A percentile compares a stretch with the other conserved stretches of the same genome.
phyloP scores from a whole-genome alignment of 1,140 invertebrate genomes.

The Eurosta solidaginis region DNA sequence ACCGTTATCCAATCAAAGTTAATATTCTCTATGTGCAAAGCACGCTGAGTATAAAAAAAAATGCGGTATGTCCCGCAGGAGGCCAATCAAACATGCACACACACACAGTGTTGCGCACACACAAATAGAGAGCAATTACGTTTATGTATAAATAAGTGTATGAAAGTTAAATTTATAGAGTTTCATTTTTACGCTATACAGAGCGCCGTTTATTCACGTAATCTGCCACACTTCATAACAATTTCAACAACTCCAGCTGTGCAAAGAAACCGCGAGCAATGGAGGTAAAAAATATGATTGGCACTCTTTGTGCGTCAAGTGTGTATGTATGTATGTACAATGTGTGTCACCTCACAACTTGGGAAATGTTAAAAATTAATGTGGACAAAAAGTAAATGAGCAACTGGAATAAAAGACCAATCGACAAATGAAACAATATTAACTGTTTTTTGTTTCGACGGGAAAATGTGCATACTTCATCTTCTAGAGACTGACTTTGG shows the following conservation, averaged over 20 bases:
- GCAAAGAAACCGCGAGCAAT: background rate
- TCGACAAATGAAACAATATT: background rate
- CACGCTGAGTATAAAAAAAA: too few species aligned
- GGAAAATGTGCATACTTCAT: background rate
- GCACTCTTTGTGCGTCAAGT: background rate
- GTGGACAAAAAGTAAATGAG: background rate
- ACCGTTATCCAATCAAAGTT: too few species aligned
- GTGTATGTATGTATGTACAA: too few species aligned
- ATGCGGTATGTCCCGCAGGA: background rate
- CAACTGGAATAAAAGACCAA: background rate
- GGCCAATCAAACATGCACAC: constrained; percentile 17
- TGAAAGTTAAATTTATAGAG: background rate
- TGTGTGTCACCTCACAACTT: too few species aligned
- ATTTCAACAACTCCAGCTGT: constrained; percentile 19
- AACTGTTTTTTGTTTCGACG: background rate
- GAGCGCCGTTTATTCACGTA: background rate
- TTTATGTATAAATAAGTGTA: background rate
- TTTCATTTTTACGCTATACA: background rate
- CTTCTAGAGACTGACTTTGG: background rate
- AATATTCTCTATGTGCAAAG: too few species aligned
- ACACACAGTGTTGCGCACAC: too few species aligned
- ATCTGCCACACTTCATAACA: constrained; percentile 16
- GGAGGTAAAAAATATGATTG: background rate
- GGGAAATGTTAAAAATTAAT: background rate
- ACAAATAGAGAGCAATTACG: background rate